phyloP scores from a whole-genome alignment of 2,888 invertebrate species.

The Scaptomyza flava region DNA sequence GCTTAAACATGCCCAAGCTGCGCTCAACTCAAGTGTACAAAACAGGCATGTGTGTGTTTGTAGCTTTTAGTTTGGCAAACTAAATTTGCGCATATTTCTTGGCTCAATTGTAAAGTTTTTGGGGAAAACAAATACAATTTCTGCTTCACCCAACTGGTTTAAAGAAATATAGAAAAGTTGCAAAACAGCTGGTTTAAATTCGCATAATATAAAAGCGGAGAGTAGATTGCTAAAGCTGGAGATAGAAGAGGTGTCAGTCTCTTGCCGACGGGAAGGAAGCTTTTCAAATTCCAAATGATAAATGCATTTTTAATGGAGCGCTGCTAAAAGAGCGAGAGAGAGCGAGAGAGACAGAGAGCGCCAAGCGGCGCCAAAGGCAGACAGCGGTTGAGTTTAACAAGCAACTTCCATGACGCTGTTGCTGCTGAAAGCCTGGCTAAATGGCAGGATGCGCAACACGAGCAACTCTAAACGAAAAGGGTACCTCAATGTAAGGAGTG shows the following conservation, averaged over 20 bases:
- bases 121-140: conserved; percentile 67
- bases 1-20: conserved; percentile 75
- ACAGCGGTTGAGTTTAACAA: conserved; percentile 60
- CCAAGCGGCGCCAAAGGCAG: conserved; percentile 27
- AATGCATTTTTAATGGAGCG: conserved; percentile 76
- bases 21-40: conserved; percentile 47
- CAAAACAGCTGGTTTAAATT: conserved; percentile 52
- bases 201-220: conserved; percentile 24
- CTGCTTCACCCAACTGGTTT: conserved; percentile 37
- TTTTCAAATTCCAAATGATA: conserved; percentile 78
- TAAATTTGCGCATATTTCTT: conserved; percentile 62
- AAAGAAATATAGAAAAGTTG: conserved; percentile 14
- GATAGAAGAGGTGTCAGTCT: conserved; percentile 55
- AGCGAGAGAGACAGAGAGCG: conserved; percentile 5
- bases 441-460: conserved; percentile 56
- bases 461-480: conserved; percentile 47
- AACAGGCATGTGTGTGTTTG: conserved; percentile 12
- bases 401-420: conserved; percentile 64
- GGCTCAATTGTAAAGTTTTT: conserved; percentile 48
- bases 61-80: conserved; percentile 67
- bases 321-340: conserved; percentile 14
- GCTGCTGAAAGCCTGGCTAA: conserved; percentile 50
- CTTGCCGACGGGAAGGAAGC: conserved; percentile 74
- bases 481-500: conserved; percentile 35
- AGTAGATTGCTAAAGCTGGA: conserved; percentile 15